phyloP scores from a whole-genome alignment of 2,888 invertebrate species.

The Andrena trimmerana region DNA sequence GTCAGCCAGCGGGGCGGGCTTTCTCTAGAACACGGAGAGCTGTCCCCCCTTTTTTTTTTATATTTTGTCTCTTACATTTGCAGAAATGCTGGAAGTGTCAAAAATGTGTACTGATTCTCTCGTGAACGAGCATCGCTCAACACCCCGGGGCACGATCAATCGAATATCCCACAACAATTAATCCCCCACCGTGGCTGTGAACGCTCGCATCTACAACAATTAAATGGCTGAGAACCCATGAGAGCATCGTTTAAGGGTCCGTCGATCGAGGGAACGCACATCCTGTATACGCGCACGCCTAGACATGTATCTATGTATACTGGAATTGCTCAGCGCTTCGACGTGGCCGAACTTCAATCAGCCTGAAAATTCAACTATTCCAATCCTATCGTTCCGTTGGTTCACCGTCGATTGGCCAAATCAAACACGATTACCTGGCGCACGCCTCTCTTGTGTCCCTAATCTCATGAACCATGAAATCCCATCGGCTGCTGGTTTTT shows the following conservation, averaged over 20 bases:
- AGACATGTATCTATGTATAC: constrained; percentile 31
- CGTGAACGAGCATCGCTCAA: neutral
- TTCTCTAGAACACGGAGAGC: neutral
- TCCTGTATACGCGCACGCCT: constrained; percentile 14
- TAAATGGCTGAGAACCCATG: constrained; percentile 63
- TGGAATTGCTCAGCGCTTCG: constrained; percentile 23
- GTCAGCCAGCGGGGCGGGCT: constrained; percentile 21
- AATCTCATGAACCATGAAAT: constrained; percentile 36
- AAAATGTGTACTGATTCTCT: neutral
- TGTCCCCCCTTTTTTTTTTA: constrained; percentile 26
- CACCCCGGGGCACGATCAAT: constrained; percentile 8
- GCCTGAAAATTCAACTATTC: constrained; percentile 55
- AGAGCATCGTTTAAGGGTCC: constrained; percentile 6
- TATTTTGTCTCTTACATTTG: neutral
- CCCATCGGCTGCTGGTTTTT: constrained; percentile 43
- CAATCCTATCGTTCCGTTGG: constrained; percentile 43
- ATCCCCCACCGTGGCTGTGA: constrained; percentile 68
- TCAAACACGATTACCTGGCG: constrained; percentile 52
- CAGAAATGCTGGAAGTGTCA: too few relatives aligned
- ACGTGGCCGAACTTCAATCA: constrained; percentile 36
- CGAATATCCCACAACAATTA: constrained; percentile 62
- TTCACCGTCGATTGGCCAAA: constrained; percentile 53
- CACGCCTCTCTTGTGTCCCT: constrained; percentile 24
- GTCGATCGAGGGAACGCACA: constrained; percentile 9
- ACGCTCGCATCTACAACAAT: constrained; percentile 56